Conservation (phyloP, 2,113 vertebrate genomes). For the Phalacrocorax aristotelis region DNA sequence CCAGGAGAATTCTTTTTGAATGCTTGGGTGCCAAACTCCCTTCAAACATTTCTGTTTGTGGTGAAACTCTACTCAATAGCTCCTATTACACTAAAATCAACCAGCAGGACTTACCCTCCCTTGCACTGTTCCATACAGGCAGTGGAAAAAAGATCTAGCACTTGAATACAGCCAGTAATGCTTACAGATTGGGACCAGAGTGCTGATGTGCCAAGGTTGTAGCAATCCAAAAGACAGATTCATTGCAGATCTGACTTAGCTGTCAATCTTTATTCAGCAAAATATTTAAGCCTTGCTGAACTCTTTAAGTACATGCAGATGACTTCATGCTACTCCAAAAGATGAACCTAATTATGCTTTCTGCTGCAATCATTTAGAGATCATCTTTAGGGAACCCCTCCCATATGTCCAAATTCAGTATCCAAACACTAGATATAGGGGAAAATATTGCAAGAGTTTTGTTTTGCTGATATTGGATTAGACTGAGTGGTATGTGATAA, state of each 20-base stretch:
- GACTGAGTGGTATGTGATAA: not conserved
- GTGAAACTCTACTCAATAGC: not conserved
- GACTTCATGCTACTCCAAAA: conserved; percentile 14
- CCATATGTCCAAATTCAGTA: not conserved
- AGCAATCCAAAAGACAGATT: not conserved
- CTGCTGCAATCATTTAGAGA: not conserved
- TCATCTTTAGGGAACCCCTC: not conserved
- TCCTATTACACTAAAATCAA: not conserved
- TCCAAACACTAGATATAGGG: not conserved
- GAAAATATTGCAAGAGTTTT: not conserved
- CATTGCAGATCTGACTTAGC: not conserved
- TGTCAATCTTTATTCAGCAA: not conserved
- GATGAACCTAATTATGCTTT: conserved; percentile 38
- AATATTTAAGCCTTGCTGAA: conserved; percentile 1
- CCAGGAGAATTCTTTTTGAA: not conserved
- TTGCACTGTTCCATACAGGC: not conserved
- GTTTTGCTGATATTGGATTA: not conserved
- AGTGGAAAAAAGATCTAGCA: not conserved
- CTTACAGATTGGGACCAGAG: not conserved
- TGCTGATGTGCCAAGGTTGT: not conserved
- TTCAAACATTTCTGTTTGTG: not conserved
- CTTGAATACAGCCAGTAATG: not conserved
- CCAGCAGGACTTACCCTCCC: not conserved
- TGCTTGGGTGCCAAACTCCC: not conserved
- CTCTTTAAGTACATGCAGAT: conserved; percentile 23